Evolutionary conservation across 2,888 invertebrate genomes (phyloP).

Genomic region (Melitaea athalia): DNA sequence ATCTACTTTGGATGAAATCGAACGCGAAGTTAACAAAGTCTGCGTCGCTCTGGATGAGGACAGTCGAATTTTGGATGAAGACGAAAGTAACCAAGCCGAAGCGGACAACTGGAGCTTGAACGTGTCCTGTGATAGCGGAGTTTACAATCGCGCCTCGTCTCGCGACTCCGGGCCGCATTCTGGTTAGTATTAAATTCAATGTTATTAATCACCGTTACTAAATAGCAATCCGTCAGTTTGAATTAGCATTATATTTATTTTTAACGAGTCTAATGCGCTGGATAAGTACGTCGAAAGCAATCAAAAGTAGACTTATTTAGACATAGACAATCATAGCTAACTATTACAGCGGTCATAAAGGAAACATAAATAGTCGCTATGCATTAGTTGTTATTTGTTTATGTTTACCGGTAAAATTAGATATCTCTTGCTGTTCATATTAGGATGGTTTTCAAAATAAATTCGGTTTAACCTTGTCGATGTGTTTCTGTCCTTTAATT

Average conservation of each 20-base stretch:
- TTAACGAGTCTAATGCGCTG: conserved; percentile 54
- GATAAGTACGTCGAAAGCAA: conserved; percentile 54
- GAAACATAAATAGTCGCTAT: conserved; percentile 58
- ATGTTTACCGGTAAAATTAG: conserved; percentile 78
- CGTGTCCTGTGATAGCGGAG: conserved; percentile 82
- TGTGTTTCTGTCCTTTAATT: conserved; percentile 71
- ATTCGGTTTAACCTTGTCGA: conserved; percentile 74
- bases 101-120: conserved; percentile 79
- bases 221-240: conserved; percentile 47
- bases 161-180: conserved; percentile 80
- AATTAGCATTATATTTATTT: conserved; percentile 66
- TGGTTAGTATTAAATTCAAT: conserved; percentile 59
- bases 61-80: conserved; percentile 75
- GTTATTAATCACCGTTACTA: conserved; percentile 41
- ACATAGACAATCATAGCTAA: conserved; percentile 55
- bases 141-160: conserved; percentile 83
- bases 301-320: conserved; percentile 62
- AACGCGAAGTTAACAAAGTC: conserved; percentile 78
- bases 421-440: conserved; percentile 72
- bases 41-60: conserved; percentile 77
- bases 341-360: conserved; percentile 57
- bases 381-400: conserved; percentile 75
- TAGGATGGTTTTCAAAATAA: conserved; percentile 79
- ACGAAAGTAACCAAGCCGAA: conserved; percentile 72
- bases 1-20: conserved; percentile 75